These are phyloP conservation scores for Stichodactyla mertensii DNA, from an alignment of 64 coral and sea anemone species.

Conservation along the genomic window DNA sequence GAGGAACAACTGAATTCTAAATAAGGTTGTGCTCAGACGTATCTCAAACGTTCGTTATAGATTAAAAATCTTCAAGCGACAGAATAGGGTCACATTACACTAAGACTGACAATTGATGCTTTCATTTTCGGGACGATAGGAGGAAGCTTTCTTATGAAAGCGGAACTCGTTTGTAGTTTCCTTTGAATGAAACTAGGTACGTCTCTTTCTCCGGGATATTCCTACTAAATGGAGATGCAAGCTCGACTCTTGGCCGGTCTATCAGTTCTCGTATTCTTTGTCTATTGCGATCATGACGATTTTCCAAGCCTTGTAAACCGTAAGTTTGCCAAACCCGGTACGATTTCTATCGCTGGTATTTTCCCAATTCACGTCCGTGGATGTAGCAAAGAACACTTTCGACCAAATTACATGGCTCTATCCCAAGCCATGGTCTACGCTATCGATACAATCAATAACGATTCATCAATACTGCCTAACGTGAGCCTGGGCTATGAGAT, in stretches of 20 bases:
- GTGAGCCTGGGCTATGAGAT: conserved; percentile 69
- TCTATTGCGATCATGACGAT: neutral
- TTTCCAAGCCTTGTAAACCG: neutral
- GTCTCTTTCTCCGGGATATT: no score
- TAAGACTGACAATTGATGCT: no score
- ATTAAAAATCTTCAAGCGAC: no score
- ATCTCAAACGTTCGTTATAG: no score
- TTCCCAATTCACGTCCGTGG: conserved; percentile 63
- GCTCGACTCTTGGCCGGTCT: neutral
- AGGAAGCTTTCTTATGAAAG: no score
- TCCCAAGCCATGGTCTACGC: conserved; percentile 86
- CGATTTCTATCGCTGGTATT: conserved; percentile 59
- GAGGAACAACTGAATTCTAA: no score
- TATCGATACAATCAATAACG: conserved; percentile 59
- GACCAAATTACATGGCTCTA: conserved; percentile 53
- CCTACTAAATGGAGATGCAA: neutral
- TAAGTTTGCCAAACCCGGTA: conserved; percentile 27
- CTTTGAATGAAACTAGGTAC: no score
- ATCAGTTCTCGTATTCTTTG: neutral
- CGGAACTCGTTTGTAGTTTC: no score
- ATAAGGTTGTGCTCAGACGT: no score
- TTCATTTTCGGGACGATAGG: no score
- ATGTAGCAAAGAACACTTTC: conserved; percentile 27
- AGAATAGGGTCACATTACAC: no score
- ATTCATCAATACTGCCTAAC: conserved; percentile 53